Conservation (phyloP, 2,888 invertebrate species). For the Drosophila maculinotata region DNA sequence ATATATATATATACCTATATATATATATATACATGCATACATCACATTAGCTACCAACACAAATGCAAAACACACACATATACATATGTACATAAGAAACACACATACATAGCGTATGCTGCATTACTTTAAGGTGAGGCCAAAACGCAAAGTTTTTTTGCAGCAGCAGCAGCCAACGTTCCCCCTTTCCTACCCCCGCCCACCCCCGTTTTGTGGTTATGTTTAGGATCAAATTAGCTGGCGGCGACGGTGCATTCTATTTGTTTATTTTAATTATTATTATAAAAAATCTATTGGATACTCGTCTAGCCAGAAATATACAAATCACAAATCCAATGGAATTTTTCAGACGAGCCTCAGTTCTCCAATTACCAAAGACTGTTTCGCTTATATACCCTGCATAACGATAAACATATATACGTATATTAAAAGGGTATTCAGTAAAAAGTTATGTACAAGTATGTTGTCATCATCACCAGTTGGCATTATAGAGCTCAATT, state of each 20-base stretch:
- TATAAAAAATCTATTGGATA: conserved; percentile 29
- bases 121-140: conserved; percentile 67
- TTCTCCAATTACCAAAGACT: conserved; percentile 12
- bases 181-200: conserved; percentile 9
- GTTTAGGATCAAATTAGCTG: conserved; percentile 67
- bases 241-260: conserved; percentile 37
- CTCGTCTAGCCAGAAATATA: conserved; percentile 35
- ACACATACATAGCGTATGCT: conserved; percentile 22
- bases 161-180: conserved; percentile 29
- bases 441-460: background rate
- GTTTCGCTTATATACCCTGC: background rate
- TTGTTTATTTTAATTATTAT: conserved; percentile 37
- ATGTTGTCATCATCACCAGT: background rate
- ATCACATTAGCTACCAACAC: conserved; percentile 16
- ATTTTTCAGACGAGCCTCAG: no score
- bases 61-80: conserved; percentile 14
- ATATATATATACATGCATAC: conserved; percentile 11
- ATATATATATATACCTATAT: conserved; percentile 8
- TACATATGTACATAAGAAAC: conserved; percentile 26
- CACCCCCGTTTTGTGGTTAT: conserved; percentile 60
- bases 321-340: conserved; percentile 15
- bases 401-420: background rate
- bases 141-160: conserved; percentile 51
- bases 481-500: no score
- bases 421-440: background rate